Evolutionary conservation across 2,113 vertebrate species (phyloP).

Genomic region (Macquaria ambigua): DNA sequence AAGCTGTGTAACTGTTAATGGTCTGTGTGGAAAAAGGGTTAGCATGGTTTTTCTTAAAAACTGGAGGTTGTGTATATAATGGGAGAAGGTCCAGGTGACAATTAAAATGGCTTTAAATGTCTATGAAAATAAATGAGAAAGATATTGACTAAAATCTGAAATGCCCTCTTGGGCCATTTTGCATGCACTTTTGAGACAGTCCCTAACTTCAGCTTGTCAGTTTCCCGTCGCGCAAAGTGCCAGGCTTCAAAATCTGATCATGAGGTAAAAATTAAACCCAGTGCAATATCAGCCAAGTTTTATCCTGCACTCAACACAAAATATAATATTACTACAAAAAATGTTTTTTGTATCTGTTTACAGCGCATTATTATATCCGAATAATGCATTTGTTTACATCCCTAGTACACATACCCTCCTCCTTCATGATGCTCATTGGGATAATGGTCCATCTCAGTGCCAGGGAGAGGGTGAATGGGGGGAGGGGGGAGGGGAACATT

Average conservation of each 20-base stretch:
- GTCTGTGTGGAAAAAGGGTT: no score
- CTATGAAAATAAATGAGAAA: no score
- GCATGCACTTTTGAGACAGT: no score
- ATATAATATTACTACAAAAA: not conserved
- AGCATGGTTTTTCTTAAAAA: no score
- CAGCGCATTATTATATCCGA: not conserved
- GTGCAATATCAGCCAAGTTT: not conserved
- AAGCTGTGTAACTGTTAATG: no score
- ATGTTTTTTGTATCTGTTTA: not conserved
- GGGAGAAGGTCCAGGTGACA: no score
- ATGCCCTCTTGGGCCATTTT: no score
- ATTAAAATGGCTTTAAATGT: no score
- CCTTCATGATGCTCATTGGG: conserved; percentile 92
- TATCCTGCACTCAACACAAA: not conserved
- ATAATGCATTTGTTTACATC: not conserved
- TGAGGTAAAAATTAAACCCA: not conserved
- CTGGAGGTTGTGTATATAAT: no score
- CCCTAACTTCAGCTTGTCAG: no score
- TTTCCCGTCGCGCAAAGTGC: not conserved
- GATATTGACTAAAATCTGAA: no score
- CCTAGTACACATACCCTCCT: conserved; percentile 86
- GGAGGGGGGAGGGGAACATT: conserved; percentile 96
- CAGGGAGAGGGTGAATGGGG: conserved; percentile 95
- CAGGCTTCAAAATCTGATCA: conserved; percentile 1
- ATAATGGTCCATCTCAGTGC: conserved; percentile 96